Conservation (phyloP, 2,888 invertebrate genomes). For the Trachelus troglodyta region DNA sequence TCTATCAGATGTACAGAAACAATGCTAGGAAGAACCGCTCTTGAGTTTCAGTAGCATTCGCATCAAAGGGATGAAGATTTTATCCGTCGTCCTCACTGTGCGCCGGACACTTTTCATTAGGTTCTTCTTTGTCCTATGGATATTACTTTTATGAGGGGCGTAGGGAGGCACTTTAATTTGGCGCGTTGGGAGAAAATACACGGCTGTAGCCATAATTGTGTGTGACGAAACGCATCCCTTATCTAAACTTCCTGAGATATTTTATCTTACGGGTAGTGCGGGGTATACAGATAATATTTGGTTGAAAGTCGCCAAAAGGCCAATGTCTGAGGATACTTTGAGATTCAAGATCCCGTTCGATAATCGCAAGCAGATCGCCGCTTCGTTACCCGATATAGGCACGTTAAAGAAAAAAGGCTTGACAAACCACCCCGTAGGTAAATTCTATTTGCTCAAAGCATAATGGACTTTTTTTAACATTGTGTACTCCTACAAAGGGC, state of each 20-base stretch:
- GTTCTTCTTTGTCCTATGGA: constrained; percentile 47
- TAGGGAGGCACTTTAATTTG: constrained; percentile 34
- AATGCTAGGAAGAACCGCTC: constrained; percentile 46
- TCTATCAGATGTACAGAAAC: constrained; percentile 54
- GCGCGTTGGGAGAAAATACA: neutral
- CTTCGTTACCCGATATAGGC: too few relatives aligned
- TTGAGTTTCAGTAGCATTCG: constrained; percentile 43
- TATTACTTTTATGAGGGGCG: constrained; percentile 33
- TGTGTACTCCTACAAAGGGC: constrained; percentile 28
- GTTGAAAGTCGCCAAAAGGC: too few relatives aligned
- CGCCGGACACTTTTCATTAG: constrained; percentile 54
- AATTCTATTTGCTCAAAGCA: constrained; percentile 42
- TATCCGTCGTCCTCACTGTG: constrained; percentile 34
- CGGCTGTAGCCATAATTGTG: neutral
- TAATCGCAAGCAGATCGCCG: too few relatives aligned
- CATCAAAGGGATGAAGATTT: constrained; percentile 41
- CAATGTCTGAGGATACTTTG: too few relatives aligned
- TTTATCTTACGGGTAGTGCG: too few relatives aligned
- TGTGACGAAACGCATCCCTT: neutral
- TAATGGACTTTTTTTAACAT: constrained; percentile 42
- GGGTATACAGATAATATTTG: too few relatives aligned
- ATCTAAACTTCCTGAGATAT: neutral
- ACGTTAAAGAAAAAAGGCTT: constrained; percentile 14
- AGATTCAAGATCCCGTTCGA: too few relatives aligned
- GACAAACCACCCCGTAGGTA: constrained; percentile 40